Percentiles rank a stretch among this genome's conserved stretches.
Conservation (phyloP, 2,888 invertebrate species). For the Drosophila aldrichi region DNA sequence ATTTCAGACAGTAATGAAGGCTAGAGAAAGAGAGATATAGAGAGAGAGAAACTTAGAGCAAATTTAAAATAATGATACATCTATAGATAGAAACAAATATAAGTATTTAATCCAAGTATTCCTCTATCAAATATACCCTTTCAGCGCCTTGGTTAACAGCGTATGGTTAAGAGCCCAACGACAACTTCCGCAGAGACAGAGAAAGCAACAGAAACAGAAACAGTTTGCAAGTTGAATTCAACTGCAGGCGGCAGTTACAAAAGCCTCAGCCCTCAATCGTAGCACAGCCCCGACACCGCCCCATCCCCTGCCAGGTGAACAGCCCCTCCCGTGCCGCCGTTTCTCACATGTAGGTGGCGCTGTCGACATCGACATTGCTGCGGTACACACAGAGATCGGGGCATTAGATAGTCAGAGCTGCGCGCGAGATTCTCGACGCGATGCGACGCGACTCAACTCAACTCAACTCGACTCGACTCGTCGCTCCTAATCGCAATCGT, state of each 20-base stretch:
- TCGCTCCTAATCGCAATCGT: constrained; percentile 60
- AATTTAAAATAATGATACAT: too few relatives aligned
- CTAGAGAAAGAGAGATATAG: too few relatives aligned
- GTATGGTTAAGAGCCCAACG: constrained; percentile 6
- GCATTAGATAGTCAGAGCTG: constrained; percentile 64
- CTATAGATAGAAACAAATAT: too few relatives aligned
- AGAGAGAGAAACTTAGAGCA: too few relatives aligned
- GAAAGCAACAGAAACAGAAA: neutral
- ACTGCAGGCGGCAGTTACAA: constrained; percentile 34
- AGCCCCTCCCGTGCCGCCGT: neutral
- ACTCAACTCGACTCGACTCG: constrained; percentile 14
- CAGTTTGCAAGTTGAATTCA: constrained; percentile 8
- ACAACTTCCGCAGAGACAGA: constrained; percentile 44
- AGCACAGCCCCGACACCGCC: neutral
- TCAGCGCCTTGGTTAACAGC: neutral
- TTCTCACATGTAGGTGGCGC: constrained; percentile 73
- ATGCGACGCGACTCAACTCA: constrained; percentile 3
- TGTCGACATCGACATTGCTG: constrained; percentile 67
- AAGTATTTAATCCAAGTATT: neutral
- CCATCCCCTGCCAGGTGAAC: too few relatives aligned
- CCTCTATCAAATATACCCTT: neutral
- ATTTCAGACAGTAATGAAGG: too few relatives aligned
- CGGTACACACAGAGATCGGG: constrained; percentile 61
- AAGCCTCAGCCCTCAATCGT: constrained; percentile 15
- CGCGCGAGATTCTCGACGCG: constrained; percentile 24